Conservation (phyloP, 1,140 invertebrate species). For the Solenopsis invicta region DNA sequence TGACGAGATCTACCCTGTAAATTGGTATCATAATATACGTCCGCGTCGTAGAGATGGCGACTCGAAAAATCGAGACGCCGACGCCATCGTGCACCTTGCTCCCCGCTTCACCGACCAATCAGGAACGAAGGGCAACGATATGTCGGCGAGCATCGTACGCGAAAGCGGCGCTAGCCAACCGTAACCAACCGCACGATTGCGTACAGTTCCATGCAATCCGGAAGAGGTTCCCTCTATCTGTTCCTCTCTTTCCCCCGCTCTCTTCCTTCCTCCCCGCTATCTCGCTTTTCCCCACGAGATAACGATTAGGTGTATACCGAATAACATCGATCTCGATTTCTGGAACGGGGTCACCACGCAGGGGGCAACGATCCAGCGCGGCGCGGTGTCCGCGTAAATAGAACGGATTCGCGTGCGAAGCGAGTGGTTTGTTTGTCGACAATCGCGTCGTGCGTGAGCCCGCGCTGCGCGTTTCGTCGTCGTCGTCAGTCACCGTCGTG, state of each 20-base stretch:
- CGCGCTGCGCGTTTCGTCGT: not conserved
- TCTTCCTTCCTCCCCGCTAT: not conserved
- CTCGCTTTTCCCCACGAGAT: constrained; percentile 25
- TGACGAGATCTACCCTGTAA: no score
- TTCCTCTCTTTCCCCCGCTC: not conserved
- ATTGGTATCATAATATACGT: no score
- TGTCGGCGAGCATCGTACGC: not conserved
- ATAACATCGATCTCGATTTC: constrained; percentile 72
- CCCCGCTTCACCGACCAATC: no score
- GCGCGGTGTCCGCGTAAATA: constrained; percentile 29
- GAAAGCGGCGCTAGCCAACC: constrained; percentile 1
- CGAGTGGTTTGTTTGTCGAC: not conserved
- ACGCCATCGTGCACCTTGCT: no score
- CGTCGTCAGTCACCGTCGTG: not conserved
- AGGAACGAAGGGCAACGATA: no score
- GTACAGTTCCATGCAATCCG: not conserved
- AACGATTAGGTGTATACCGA: constrained; percentile 73
- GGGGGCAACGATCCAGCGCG: constrained; percentile 56
- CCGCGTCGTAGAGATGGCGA: no score
- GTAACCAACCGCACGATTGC: not conserved
- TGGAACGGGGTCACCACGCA: constrained; percentile 70
- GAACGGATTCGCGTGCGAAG: constrained; percentile 61
- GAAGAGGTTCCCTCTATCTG: constrained; percentile 11
- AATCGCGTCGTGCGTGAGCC: not conserved
- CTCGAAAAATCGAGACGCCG: no score